phyloP scores from a whole-genome alignment of 1,140 invertebrate genomes.

The Nasonia longicornis region DNA sequence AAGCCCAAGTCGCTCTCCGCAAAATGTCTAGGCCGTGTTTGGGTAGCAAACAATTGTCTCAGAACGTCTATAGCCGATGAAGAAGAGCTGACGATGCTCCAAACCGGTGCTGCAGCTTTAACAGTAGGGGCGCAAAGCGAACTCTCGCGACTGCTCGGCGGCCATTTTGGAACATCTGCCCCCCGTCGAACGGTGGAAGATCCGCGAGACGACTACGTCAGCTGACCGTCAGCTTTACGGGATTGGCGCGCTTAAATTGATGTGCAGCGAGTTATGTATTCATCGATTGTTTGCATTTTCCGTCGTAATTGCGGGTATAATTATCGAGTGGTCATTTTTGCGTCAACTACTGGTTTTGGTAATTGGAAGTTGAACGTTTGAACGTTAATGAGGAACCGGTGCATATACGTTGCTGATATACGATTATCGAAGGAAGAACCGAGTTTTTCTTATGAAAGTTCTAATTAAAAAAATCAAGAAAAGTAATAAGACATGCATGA shows the following conservation, averaged over 20 bases:
- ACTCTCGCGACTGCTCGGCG: slow-evolving; percentile 53
- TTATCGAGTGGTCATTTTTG: no score
- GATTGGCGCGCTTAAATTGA: neutral
- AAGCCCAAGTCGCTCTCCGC: neutral
- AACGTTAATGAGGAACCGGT: no score
- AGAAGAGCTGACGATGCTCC: neutral
- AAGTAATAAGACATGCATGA: no score
- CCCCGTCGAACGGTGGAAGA: neutral
- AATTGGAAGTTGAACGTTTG: no score
- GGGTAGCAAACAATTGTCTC: neutral
- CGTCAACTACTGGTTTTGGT: no score
- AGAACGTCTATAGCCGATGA: neutral
- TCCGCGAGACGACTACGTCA: neutral
- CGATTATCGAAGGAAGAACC: no score
- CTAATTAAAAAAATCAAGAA: no score
- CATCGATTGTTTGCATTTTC: no score
- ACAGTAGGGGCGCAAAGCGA: slow-evolving; percentile 31
- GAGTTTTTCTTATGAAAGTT: no score
- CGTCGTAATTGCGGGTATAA: no score
- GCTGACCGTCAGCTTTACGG: neutral
- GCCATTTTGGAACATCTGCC: slow-evolving; percentile 62
- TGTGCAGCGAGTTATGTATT: no score
- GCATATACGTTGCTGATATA: no score
- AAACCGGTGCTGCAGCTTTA: neutral
- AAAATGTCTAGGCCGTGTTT: neutral